phyloP scores from a whole-genome alignment of 2,797 vertebrate genomes.

The Gastrophryne carolinensis region DNA sequence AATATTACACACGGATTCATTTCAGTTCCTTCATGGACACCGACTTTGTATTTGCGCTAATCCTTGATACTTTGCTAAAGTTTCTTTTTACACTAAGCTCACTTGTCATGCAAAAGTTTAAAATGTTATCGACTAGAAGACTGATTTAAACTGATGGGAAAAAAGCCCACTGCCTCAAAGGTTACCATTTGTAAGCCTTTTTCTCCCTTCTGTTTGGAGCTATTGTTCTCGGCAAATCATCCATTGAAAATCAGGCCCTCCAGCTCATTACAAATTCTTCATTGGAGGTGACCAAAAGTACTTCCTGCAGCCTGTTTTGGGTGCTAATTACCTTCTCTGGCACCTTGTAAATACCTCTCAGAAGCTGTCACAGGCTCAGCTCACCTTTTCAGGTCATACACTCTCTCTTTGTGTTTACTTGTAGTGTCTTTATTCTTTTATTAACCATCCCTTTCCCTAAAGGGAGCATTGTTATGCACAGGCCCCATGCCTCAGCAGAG shows the following conservation, averaged over 20 bases:
- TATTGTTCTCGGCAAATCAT: slow-evolving; percentile 89
- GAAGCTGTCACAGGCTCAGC: slow-evolving; percentile 55
- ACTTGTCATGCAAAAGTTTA: slow-evolving; percentile 55
- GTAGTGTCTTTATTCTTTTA: slow-evolving; percentile 44
- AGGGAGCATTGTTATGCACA: neutral
- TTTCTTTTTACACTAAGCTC: slow-evolving; percentile 53
- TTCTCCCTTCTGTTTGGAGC: slow-evolving; percentile 80
- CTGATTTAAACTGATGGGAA: slow-evolving; percentile 73
- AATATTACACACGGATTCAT: slow-evolving; percentile 40
- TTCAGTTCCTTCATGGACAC: slow-evolving; percentile 3
- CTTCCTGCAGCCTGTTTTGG: slow-evolving; percentile 73
- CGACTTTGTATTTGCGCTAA: slow-evolving; percentile 9
- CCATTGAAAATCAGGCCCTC: slow-evolving; percentile 84
- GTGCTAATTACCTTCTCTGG: slow-evolving; percentile 74
- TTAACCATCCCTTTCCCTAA: slow-evolving; percentile 13
- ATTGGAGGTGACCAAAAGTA: slow-evolving; percentile 81
- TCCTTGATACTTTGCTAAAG: slow-evolving; percentile 45
- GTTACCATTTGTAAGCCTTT: slow-evolving; percentile 78
- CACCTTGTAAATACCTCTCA: slow-evolving; percentile 66
- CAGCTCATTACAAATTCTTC: slow-evolving; percentile 82
- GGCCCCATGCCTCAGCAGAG: neutral
- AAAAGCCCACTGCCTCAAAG: slow-evolving; percentile 80
- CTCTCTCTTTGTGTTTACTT: slow-evolving; percentile 47
- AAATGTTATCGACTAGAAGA: slow-evolving; percentile 62
- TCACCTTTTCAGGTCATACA: slow-evolving; percentile 50